Base-by-base conservation (phyloP, 1,140 invertebrate genomes). In the Hestina assimilis region DNA sequence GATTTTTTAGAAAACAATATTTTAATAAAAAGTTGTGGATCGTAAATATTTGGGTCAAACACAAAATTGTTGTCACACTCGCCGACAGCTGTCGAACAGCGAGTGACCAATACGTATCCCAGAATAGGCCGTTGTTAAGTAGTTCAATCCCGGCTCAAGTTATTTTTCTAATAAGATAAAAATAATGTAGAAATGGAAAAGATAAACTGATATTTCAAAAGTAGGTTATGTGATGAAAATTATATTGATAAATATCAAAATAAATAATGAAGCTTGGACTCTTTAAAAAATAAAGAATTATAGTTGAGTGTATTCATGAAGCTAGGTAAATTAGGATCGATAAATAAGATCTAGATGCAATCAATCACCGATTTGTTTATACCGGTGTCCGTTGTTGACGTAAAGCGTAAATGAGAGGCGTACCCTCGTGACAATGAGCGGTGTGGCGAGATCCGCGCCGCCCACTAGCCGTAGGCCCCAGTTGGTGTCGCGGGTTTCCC, bases 391-490 rank as follows among this genome's bases (percentile, higher is more conserved):
- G 38, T 72, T 66, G 65, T 71, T 66, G 56, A 19, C 23, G 43
- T 41, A 33, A 9, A 50, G 15, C 21, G 47, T 52, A 41, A 31
- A 29, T 15, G 20, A 41, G 48, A 50, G 33, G 55, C 91, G 93
- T 92, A 98, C 97, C 93, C 95, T 95, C 67, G 96, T 97, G 78
- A 98, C 93, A 77, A 96, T 93, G 69, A 98, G 92, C 48, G 96
- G 95, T n/a, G 94, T 93, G 67, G 93, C 93, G 67, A 97, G 91
- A 91, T 98, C 97, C 60, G 93, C 92, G 59, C 97, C 97, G 66
- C 97, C 97, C 60, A 96, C 95, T 54, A 98, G 91, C 63, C 96
- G 92, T 72, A 98, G 95, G 41, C 97, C 97, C 96, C 96, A 98
- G 65, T 95, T 94, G 66, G 93, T 93, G 66, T 91, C 91, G 60